Evolutionary conservation across 1,140 invertebrate species (phyloP).

Genomic region (Oryctes rhinoceros): DNA sequence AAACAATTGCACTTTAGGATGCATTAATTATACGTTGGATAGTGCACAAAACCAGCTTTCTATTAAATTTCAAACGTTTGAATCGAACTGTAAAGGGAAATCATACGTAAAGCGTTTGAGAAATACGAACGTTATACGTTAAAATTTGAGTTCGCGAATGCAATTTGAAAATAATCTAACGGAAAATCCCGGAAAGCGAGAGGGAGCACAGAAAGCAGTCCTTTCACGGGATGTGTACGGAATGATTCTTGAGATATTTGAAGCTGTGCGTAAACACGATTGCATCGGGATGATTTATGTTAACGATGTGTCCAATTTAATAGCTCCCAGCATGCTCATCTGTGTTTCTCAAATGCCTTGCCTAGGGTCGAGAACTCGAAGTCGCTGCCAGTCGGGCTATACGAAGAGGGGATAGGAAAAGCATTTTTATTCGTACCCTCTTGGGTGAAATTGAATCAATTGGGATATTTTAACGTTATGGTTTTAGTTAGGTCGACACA

Average conservation of each 20-base stretch:
- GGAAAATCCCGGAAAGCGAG: not conserved
- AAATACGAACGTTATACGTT: not conserved
- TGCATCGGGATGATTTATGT: conserved; percentile 55
- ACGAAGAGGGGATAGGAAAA: conserved; percentile 43
- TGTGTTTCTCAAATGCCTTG: conserved; percentile 52
- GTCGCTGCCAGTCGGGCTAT: conserved; percentile 27
- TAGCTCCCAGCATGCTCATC: conserved; percentile 56
- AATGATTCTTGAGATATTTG: conserved; percentile 34
- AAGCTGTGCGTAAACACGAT: conserved; percentile 44
- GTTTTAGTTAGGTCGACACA: conserved; percentile 49
- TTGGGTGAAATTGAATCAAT: conserved; percentile 54
- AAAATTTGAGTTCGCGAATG: not conserved
- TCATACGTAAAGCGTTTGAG: not conserved
- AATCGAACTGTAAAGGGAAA: too few species aligned
- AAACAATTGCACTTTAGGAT: not conserved
- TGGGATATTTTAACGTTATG: conserved; percentile 53
- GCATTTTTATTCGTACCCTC: conserved; percentile 53
- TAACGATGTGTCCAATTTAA: conserved; percentile 55
- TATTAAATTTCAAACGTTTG: too few species aligned
- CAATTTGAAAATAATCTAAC: not conserved
- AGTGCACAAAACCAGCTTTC: not conserved
- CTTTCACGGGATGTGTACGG: not conserved
- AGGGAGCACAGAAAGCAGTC: not conserved
- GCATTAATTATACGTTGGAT: not conserved
- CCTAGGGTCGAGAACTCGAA: conserved; percentile 45